Base-by-base conservation (phyloP, 2,888 invertebrate genomes). In the Dromius quadrimaculatus region DNA sequence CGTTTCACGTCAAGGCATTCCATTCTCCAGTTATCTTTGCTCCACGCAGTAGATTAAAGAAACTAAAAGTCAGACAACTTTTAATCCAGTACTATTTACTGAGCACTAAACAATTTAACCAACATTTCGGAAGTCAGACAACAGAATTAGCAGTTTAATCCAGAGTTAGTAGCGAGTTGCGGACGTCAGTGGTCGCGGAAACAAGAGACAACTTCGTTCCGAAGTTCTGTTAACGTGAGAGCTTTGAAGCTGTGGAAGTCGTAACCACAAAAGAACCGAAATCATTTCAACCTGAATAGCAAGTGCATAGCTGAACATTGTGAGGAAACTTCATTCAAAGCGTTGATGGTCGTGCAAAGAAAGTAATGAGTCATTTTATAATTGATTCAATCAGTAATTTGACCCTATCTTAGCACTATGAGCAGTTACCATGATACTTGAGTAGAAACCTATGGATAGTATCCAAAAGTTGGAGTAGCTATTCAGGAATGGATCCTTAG, bases 21-120 rank as follows among this genome's bases (percentile, higher is more conserved):
- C 17, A 15, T 28, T 32, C 32, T 9, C 32, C 5, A 32, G 32
- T 32, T 32, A 9, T 17, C 47, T 47, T 32, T 34, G 47, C 63
- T 63, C 45, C 45, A 63, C 63, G 64, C 50, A 64, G 66, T 54
- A 41, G 54, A 66, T 66, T 66, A 66, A 38, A 41, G 54, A 66
- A 66, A 66, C 34, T 63, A 69, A 69, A 69, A 72, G 69, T 68
- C 69, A 63, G 43, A 59, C 45, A 72, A 71, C 65, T 71, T 66
- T 66, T 45, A 72, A 72, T 70, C 70, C 65, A 43, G 34, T 70
- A 61, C 65, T 65, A 65, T 70, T 63, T 62, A 50, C 68, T 43
- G 47, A 68, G 59, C 68, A 59, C 43, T 59, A 68, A 68, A 59
- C 59, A 68, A 68, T 68, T 59, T 68, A 68, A 45, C 43, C 32